Conservation (phyloP, 2,888 invertebrate species). For the Idaea dimidiata region DNA sequence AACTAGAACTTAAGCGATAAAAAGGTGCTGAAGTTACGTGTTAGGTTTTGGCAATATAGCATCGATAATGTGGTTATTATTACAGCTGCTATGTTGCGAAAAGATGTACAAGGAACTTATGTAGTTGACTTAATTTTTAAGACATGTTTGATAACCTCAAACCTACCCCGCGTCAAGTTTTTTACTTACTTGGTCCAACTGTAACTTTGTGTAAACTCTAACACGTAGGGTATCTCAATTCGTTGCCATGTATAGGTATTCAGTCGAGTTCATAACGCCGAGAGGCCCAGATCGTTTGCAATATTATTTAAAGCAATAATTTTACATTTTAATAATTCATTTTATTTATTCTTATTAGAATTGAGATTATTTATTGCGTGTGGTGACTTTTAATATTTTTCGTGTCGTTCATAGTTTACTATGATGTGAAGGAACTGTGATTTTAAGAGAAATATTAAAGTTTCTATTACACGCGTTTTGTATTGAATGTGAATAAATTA, state of each 20-base stretch:
- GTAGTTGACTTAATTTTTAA: no score
- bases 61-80: no score
- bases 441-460: conserved; percentile 68
- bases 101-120: no score
- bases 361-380: conserved; percentile 77
- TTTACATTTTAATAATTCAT: conserved; percentile 45
- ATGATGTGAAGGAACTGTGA: conserved; percentile 49
- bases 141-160: no score
- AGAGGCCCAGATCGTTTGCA: conserved; percentile 43
- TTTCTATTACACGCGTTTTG: conserved; percentile 75
- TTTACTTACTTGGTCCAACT: no score
- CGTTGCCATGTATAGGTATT: neutral
- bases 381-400: conserved; percentile 72
- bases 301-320: conserved; percentile 52
- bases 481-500: conserved; percentile 81
- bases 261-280: conserved; percentile 13
- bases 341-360: conserved; percentile 67
- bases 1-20: no score
- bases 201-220: neutral
- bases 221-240: neutral
- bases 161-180: no score
- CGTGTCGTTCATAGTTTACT: conserved; percentile 45
- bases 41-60: no score
- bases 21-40: no score
- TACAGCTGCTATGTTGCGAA: no score